Base-by-base conservation (phyloP, 2,797 vertebrate species). In the Agapornis canus region DNA sequence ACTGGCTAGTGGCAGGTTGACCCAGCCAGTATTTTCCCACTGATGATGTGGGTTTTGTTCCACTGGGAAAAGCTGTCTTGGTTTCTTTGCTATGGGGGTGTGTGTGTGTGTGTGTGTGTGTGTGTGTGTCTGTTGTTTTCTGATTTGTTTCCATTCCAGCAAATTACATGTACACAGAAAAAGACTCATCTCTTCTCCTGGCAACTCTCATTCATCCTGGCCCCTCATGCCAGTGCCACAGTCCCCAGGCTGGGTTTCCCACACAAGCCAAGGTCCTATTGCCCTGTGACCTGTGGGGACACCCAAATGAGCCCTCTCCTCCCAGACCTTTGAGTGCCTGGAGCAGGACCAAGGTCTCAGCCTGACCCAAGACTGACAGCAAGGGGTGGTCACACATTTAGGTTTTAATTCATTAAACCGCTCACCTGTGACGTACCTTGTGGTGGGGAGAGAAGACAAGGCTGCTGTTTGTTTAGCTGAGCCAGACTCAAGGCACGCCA, bases 11-110 rank as follows among this genome's bases (percentile, higher is more conserved):
- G 90, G 91, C 95, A 94, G 39, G 49, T 17, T 92, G 94, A 90
- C 96, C 96, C 70, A 92, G 85, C 80, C 90, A 84, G 17, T 32
- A 54, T 68, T 90, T 96, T 95, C 85, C 82, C 76, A 76, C 80
- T 71, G n/a, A 69, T 40, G 22, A n/a, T 91, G 82, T 94, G 72
- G 69, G 84, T 32, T 91, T 91, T 71, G 54, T 88, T 87, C 81
- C 79, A 35, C 76, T 49, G 80, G 49, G 69, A 82, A 83, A 81
- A 94, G 45, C 40, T 59, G 56, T 49, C 60, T 47, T 51, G 32
- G 11, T 69, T 78, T 88, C 77, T 91, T 75, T 90, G 76, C 59
- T 86, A 39, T 0, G 5, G 6, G 1, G 15, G 45, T 7, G 35
- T 35, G 35, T 35, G 35, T 35, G 35, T 35, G 35, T 35, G 45